A percentile compares a stretch with the other conserved stretches of the same genome.
These are phyloP conservation scores for Procambarus virginalis DNA, from an alignment of 1,140 invertebrate genomes.

Conservation along the genomic window DNA sequence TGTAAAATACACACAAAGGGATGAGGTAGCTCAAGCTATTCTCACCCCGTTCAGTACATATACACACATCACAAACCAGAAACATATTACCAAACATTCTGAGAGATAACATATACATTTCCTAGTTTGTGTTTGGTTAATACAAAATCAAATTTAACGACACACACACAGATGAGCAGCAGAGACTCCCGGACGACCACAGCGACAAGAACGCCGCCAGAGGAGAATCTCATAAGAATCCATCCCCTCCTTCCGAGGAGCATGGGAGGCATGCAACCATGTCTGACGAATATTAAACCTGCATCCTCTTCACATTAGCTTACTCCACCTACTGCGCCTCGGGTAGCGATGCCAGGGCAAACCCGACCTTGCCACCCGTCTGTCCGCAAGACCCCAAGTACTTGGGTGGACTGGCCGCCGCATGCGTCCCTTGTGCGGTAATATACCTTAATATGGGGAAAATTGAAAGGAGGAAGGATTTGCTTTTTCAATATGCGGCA, in stretches of 20 bases:
- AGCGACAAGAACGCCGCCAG: not conserved
- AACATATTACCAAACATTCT: no score
- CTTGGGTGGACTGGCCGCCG: not conserved
- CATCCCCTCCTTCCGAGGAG: not conserved
- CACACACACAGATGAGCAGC: no score
- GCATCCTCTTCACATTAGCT: conserved; percentile 30
- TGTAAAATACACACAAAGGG: no score
- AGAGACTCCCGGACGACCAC: not conserved
- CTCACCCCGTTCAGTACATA: no score
- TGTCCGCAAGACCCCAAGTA: not conserved
- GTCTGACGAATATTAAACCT: conserved; percentile 19
- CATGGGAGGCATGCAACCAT: not conserved
- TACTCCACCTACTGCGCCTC: conserved; percentile 12
- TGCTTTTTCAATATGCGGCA: conserved; percentile 53
- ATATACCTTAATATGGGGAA: conserved; percentile 59
- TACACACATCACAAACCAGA: no score
- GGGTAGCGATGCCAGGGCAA: no score
- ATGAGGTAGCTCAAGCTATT: no score
- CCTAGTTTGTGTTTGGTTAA: no score
- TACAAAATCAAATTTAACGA: no score
- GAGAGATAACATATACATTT: no score
- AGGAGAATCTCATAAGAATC: conserved; percentile 8
- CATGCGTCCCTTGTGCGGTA: conserved; percentile 28
- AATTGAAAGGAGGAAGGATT: conserved; percentile 43
- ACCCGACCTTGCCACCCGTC: not conserved